phyloP scores from a whole-genome alignment of 2,888 invertebrate genomes.

The Trichacis sp. region DNA sequence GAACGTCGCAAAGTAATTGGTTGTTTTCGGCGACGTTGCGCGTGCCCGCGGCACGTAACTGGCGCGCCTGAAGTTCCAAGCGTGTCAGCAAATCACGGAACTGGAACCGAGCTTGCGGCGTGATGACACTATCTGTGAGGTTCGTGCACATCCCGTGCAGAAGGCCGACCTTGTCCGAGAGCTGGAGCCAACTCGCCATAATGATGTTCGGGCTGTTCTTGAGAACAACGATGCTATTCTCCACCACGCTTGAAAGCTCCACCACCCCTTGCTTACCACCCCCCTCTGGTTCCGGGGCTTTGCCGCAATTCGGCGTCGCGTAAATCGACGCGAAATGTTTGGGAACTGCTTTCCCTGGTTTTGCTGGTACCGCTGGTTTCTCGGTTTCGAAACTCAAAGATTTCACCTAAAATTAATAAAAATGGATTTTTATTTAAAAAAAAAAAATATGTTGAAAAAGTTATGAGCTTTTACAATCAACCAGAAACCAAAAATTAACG shows the following conservation, averaged over 20 bases:
- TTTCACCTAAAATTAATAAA: too few relatives aligned
- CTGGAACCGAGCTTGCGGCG: constrained; percentile 90
- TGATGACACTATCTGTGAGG: constrained; percentile 84
- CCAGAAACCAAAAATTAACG: too few relatives aligned
- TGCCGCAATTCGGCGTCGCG: constrained; percentile 77
- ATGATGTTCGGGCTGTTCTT: constrained; percentile 71
- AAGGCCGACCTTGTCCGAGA: constrained; percentile 84
- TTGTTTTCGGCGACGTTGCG: constrained; percentile 79
- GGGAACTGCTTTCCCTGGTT: constrained; percentile 69
- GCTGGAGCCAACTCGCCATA: constrained; percentile 81
- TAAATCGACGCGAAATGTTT: constrained; percentile 76
- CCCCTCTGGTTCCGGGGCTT: constrained; percentile 36
- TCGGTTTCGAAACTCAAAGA: constrained; percentile 71
- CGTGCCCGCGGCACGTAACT: constrained; percentile 77
- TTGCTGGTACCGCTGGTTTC: constrained; percentile 72
- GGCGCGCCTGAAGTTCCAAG: constrained; percentile 78
- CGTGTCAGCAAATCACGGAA: constrained; percentile 81
- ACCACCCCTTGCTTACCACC: constrained; percentile 71
- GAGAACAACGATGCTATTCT: constrained; percentile 75
- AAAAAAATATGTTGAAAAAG: too few relatives aligned
- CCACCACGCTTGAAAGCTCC: constrained; percentile 77
- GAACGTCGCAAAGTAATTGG: constrained; percentile 79
- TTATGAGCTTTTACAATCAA: too few relatives aligned
- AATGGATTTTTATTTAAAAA: too few relatives aligned
- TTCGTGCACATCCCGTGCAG: constrained; percentile 86